Conservation (phyloP, 1,140 invertebrate species). For the Megalonaias nervosa region DNA sequence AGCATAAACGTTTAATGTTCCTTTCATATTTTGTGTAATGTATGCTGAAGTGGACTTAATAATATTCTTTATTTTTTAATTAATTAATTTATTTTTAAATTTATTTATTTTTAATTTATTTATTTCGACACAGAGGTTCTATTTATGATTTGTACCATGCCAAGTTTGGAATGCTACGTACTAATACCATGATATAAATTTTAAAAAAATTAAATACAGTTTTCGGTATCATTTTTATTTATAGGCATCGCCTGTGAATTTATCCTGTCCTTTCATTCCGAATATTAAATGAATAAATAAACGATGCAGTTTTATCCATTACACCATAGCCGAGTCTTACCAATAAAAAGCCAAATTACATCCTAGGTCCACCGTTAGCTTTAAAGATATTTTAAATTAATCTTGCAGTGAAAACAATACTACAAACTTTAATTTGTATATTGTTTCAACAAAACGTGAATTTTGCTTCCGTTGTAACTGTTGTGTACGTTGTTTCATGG, state of each 20-base stretch:
- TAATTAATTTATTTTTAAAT: constrained; percentile 5
- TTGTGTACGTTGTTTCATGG: no score
- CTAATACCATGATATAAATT: background rate
- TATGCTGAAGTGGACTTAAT: background rate
- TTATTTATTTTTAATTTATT: constrained; percentile 16
- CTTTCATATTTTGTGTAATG: background rate
- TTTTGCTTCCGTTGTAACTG: no score
- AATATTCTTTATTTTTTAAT: background rate
- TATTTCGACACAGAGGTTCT: background rate
- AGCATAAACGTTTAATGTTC: background rate
- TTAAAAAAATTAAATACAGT: background rate
- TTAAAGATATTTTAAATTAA: no score
- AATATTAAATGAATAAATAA: no score
- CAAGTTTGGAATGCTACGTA: background rate
- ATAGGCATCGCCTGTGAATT: background rate
- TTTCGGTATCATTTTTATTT: background rate
- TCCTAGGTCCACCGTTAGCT: no score
- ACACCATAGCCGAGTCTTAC: no score
- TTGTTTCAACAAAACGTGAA: no score
- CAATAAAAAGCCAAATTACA: no score
- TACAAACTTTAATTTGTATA: no score
- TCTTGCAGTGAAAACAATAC: no score
- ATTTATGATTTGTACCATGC: background rate
- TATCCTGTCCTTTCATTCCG: no score
- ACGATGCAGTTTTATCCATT: no score